Evolutionary conservation across 2,888 invertebrate species (phyloP).

Genomic region (Rhagonycha fulva): DNA sequence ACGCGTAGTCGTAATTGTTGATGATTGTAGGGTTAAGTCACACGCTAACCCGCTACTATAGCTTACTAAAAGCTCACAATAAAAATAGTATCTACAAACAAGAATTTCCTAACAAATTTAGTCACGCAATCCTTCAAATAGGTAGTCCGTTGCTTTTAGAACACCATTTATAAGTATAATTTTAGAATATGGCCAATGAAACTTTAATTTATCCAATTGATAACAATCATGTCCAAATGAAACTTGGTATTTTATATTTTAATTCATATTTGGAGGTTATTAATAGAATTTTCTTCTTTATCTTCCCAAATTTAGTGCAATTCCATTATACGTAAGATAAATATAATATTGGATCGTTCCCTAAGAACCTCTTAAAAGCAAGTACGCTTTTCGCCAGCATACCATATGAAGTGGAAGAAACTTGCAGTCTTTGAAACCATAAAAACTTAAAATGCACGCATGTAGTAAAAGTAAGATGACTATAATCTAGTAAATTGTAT

Average conservation of each 20-base stretch:
- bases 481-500: neutral
- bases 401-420: too few species aligned
- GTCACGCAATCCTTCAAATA: neutral
- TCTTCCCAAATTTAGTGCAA: too few species aligned
- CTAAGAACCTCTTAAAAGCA: neutral
- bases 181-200: neutral
- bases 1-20: conserved; percentile 35
- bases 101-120: neutral
- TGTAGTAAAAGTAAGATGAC: neutral
- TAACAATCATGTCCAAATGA: too few species aligned
- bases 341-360: too few species aligned
- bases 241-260: too few species aligned
- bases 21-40: conserved; percentile 29
- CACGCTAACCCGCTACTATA: conserved; percentile 21
- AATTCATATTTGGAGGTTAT: too few species aligned
- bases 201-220: too few species aligned
- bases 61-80: neutral
- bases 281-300: too few species aligned
- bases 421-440: too few species aligned
- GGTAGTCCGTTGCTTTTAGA: neutral
- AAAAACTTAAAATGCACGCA: neutral
- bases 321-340: too few species aligned
- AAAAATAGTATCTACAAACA: neutral
- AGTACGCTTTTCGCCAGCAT: too few species aligned
- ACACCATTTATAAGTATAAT: neutral